Percentiles rank a stretch among this genome's conserved stretches.
Evolutionary conservation across 2,888 invertebrate genomes (phyloP).

Genomic region (Vanessa cardui): DNA sequence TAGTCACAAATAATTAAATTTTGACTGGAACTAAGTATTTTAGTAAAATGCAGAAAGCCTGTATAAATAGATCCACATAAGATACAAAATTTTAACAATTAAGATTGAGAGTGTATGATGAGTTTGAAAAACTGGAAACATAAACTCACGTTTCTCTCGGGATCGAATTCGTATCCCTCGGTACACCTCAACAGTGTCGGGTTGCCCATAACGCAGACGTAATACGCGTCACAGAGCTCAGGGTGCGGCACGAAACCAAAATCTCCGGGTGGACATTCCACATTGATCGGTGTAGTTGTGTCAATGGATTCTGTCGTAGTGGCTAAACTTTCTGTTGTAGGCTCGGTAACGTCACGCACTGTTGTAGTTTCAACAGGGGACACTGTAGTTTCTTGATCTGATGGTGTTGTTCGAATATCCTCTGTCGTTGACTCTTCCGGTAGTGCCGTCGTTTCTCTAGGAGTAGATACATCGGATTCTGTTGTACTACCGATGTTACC

Average conservation of each 20-base stretch:
- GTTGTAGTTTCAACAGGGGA: conserved; percentile 4
- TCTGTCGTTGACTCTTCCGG: neutral
- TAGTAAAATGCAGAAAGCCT: neutral
- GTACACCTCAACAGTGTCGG: conserved; percentile 39
- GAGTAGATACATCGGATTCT: neutral
- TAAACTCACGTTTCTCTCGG: conserved; percentile 31
- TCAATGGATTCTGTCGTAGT: neutral
- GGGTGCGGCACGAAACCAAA: conserved; percentile 36
- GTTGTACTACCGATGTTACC: neutral
- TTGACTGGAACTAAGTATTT: no score
- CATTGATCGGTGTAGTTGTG: no score
- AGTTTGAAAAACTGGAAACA: neutral
- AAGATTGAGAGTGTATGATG: neutral
- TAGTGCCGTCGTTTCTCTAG: neutral
- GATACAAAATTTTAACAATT: neutral
- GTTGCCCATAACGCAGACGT: conserved; percentile 39
- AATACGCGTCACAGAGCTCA: conserved; percentile 41
- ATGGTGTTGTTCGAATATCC: neutral
- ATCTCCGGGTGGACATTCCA: conserved; percentile 19
- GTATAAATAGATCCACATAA: neutral
- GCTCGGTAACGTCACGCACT: neutral
- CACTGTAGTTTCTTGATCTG: neutral
- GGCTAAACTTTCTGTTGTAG: no score
- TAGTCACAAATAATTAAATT: no score
- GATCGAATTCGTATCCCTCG: conserved; percentile 43